A percentile compares a stretch with the other conserved stretches of the same genome.
Conservation (phyloP, 2,113 vertebrate species). For the Cairina moschata region DNA sequence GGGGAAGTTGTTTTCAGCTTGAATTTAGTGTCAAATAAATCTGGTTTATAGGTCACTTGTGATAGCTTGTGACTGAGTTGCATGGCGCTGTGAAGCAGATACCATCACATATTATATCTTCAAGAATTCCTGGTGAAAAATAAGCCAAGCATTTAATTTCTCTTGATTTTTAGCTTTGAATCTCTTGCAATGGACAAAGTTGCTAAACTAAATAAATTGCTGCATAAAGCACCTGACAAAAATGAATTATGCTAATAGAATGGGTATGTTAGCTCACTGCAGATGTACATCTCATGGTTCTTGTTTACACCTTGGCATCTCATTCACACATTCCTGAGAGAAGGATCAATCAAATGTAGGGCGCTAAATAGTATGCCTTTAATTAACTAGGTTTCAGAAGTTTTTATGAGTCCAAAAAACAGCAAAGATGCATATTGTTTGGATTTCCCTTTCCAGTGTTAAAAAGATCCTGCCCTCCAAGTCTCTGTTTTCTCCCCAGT, state of each 20-base stretch:
- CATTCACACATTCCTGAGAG: constrained; percentile 67
- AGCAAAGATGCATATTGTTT: neutral
- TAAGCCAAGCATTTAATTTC: constrained; percentile 53
- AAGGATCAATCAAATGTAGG: constrained; percentile 62
- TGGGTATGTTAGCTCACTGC: constrained; percentile 19
- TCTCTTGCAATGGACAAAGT: constrained; percentile 48
- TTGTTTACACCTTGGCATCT: constrained; percentile 62
- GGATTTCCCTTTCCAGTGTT: neutral
- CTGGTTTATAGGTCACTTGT: constrained; percentile 72
- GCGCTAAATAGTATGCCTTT: constrained; percentile 57
- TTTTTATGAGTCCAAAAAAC: neutral
- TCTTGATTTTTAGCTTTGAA: constrained; percentile 48
- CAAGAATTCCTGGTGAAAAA: constrained; percentile 58
- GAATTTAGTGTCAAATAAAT: constrained; percentile 73
- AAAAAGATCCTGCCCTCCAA: neutral
- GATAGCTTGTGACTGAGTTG: constrained; percentile 60
- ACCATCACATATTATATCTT: constrained; percentile 54
- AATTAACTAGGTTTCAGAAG: constrained; percentile 65
- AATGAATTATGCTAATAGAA: constrained; percentile 68
- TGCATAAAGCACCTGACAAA: constrained; percentile 49
- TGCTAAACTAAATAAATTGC: constrained; percentile 66
- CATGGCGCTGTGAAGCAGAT: constrained; percentile 53
- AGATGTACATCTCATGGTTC: constrained; percentile 31
- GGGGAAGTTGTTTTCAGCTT: constrained; percentile 71
- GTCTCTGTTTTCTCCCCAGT: neutral